Base-by-base conservation (phyloP, 2,113 vertebrate genomes). In the Eira barbara region DNA sequence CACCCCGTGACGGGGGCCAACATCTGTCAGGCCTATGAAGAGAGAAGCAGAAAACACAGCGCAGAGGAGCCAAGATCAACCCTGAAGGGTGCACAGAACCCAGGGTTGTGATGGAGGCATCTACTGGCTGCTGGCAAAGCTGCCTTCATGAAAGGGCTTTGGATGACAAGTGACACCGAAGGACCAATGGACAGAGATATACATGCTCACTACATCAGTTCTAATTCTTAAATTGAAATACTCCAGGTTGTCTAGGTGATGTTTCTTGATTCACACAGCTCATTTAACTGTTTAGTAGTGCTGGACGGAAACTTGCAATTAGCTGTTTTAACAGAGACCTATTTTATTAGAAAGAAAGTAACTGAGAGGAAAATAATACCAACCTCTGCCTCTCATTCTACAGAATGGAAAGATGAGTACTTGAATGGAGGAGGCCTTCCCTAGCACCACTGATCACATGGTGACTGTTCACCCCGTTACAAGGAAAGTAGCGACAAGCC, bases 271-370 rank as follows among this genome's bases (percentile, higher is more conserved):
- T 87, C 15, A 3, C 71, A 25, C 25, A 31, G 8, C 13, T 89
- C 84, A 55, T 71, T 96, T 47, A 36, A 49, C 15, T 76, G 29
- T 69, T 63, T 71, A 39, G 34, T 15, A 27, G 49, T 36, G 57
- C 21, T 23, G 31, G 57, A 93, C 2, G 20, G 42, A 91, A 63
- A 52, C 36, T 47, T 42, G 57, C 0, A 31, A 76, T 89, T 88
- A 36, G 63, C 27, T 89, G 5, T 91, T 93, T 96, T 84, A 92
- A 80, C 15, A 17, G 45, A 92, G 69, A 93, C 55, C 55, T 78
- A 17, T 27, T 91, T 42, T 17, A 36, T n/a, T 63, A 34, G 86
- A 95, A 78, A 94, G 7, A 61, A 87, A 96, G 3, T 67, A 69
- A 14, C n/a, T 0, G 1, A 91, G 92, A 74, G 52, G 25, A 39